Evolutionary conservation across 1,140 invertebrate genomes (phyloP).

Genomic region (Cardiocondyla obscurior): DNA sequence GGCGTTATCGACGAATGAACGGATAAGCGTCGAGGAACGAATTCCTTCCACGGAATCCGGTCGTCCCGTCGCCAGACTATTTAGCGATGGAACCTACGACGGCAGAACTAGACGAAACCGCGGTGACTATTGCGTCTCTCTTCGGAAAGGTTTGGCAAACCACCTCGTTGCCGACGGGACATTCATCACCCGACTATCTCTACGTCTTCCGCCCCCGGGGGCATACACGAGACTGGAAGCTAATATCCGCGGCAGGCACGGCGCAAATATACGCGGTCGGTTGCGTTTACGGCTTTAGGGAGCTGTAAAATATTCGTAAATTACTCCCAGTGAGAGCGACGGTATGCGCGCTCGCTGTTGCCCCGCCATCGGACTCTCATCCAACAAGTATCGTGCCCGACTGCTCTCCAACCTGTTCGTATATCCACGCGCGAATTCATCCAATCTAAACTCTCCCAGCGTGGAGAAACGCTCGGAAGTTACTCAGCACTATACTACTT

Average conservation of each 20-base stretch:
- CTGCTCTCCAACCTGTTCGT: background rate
- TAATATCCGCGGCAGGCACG: slow-evolving; percentile 50
- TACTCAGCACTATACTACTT: background rate
- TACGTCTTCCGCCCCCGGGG: slow-evolving; percentile 28
- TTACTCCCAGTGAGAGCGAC: slow-evolving; percentile 36
- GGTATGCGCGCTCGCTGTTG: background rate
- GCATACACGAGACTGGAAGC: slow-evolving; percentile 43
- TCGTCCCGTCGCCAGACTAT: slow-evolving; percentile 18
- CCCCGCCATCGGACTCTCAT: slow-evolving; percentile 12
- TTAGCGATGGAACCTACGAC: slow-evolving; percentile 28
- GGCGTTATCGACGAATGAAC: background rate
- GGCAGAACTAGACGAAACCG: background rate
- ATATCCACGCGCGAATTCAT: background rate
- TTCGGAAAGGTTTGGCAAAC: slow-evolving; percentile 46
- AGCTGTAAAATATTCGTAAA: slow-evolving; percentile 55
- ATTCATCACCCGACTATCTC: slow-evolving; percentile 53
- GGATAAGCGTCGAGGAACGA: background rate
- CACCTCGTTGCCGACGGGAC: slow-evolving; percentile 32
- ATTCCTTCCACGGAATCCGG: background rate
- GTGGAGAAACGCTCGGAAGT: background rate
- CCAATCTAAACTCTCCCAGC: slow-evolving; percentile 1
- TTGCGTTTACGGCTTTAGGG: slow-evolving; percentile 51
- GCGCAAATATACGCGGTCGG: slow-evolving; percentile 47
- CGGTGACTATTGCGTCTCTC: slow-evolving; percentile 30
- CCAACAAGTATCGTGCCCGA: slow-evolving; percentile 39